A percentile compares a stretch with the other conserved stretches of the same genome.
These are phyloP conservation scores for Caradrina kadenii DNA, from an alignment of 2,888 invertebrate species.

Conservation along the genomic window DNA sequence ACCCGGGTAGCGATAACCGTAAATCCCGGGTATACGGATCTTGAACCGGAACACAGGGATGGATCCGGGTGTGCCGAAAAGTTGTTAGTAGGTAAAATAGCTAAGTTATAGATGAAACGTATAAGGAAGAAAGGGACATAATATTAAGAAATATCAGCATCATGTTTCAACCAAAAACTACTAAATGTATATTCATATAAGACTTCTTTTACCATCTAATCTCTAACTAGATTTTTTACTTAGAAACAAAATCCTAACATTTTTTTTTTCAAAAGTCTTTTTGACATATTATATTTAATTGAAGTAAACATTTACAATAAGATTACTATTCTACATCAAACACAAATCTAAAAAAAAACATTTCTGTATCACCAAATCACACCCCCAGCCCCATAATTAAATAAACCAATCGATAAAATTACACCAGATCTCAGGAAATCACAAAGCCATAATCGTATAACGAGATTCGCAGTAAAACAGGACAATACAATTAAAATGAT, in stretches of 20 bases:
- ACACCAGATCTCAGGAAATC: constrained; percentile 70
- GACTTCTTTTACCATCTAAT: too few species aligned
- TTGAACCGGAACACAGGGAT: constrained; percentile 71
- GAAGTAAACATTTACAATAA: neutral
- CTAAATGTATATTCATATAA: too few species aligned
- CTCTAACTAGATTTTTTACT: neutral
- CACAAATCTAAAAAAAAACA: neutral
- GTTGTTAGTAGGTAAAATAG: neutral
- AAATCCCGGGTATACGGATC: constrained; percentile 84
- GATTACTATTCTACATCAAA: neutral
- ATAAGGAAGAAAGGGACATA: neutral
- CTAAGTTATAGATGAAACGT: neutral
- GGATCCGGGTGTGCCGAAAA: constrained; percentile 56
- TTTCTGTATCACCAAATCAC: constrained; percentile 48
- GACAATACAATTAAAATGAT: constrained; percentile 87
- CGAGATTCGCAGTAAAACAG: constrained; percentile 89
- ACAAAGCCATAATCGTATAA: constrained; percentile 83
- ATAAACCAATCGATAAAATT: constrained; percentile 71
- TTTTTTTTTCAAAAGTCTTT: too few species aligned
- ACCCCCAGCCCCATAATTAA: constrained; percentile 51
- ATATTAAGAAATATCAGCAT: neutral
- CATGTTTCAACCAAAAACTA: neutral
- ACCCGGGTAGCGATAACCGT: constrained; percentile 89
- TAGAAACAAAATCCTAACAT: neutral
- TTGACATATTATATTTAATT: too few species aligned